Conservation (phyloP, 1,140 invertebrate species). For the Macrotrachela quadricornifera region DNA sequence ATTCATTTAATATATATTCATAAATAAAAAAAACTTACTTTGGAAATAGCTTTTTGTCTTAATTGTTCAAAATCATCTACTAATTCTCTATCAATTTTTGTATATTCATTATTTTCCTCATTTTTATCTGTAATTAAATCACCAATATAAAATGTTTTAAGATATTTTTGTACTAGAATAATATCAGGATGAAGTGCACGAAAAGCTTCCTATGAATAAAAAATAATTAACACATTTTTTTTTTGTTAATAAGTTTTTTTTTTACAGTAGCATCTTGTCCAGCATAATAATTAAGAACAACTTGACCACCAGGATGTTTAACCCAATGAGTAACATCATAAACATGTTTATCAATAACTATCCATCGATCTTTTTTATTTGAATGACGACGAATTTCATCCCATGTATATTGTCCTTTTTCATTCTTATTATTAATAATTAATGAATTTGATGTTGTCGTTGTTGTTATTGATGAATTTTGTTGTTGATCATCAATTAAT, state of each 20-base stretch:
- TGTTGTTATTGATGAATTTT: too few relatives aligned
- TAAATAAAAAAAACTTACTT: slow-evolving; percentile 1
- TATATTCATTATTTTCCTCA: neutral
- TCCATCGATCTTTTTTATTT: slow-evolving; percentile 12
- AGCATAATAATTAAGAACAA: slow-evolving; percentile 22
- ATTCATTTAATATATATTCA: neutral
- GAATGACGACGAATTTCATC: slow-evolving; percentile 18
- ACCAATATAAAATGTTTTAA: neutral
- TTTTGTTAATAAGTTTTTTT: neutral
- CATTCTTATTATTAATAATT: too few relatives aligned
- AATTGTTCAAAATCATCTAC: slow-evolving; percentile 3
- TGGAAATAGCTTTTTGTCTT: neutral
- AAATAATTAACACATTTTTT: neutral
- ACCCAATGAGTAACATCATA: slow-evolving; percentile 24
- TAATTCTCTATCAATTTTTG: neutral
- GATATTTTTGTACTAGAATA: neutral
- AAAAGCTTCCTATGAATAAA: neutral
- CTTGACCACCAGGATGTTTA: slow-evolving; percentile 26
- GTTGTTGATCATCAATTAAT: too few relatives aligned
- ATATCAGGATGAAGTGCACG: neutral
- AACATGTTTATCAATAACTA: slow-evolving; percentile 21
- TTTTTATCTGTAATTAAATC: neutral
- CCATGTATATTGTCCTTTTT: slow-evolving; percentile 8
- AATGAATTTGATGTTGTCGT: too few relatives aligned
- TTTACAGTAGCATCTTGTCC: slow-evolving; percentile 26